A percentile compares a stretch with the other conserved stretches of the same genome.
Evolutionary conservation across 2,113 vertebrate genomes (phyloP).

Genomic region (Rhinogobius similis): DNA sequence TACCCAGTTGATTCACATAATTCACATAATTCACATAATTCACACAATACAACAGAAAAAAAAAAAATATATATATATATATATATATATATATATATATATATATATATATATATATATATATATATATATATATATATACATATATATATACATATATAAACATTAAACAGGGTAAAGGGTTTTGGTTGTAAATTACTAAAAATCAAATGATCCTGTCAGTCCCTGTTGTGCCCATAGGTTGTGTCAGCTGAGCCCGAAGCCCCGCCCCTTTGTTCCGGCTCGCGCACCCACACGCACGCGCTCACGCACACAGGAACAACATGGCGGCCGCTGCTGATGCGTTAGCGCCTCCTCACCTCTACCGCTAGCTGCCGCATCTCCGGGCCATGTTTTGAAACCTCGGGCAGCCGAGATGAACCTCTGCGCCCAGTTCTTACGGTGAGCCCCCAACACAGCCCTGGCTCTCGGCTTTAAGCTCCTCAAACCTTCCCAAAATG

Average conservation of each 20-base stretch:
- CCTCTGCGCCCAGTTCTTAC: constrained; percentile 77
- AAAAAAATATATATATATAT: no score
- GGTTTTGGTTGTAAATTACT: no score
- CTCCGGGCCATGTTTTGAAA: constrained; percentile 63
- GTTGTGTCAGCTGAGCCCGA: not conserved
- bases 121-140: no score
- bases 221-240: not conserved
- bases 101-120: no score
- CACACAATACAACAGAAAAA: no score
- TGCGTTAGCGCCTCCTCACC: constrained; percentile 69
- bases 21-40: no score
- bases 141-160: no score
- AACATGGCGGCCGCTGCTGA: constrained; percentile 77
- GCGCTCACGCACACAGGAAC: constrained; percentile 63
- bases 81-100: no score
- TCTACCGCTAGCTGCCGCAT: constrained; percentile 59
- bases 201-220: no score
- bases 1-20: no score
- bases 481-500: fast-evolving
- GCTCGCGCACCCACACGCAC: constrained; percentile 30
- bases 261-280: not conserved
- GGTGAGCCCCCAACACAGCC: constrained; percentile 45
- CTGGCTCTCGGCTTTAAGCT: not conserved
- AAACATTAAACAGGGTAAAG: no score
- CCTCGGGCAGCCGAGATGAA: constrained; percentile 76